Base-by-base conservation (phyloP, 2,797 vertebrate genomes). In the Coluber constrictor region DNA sequence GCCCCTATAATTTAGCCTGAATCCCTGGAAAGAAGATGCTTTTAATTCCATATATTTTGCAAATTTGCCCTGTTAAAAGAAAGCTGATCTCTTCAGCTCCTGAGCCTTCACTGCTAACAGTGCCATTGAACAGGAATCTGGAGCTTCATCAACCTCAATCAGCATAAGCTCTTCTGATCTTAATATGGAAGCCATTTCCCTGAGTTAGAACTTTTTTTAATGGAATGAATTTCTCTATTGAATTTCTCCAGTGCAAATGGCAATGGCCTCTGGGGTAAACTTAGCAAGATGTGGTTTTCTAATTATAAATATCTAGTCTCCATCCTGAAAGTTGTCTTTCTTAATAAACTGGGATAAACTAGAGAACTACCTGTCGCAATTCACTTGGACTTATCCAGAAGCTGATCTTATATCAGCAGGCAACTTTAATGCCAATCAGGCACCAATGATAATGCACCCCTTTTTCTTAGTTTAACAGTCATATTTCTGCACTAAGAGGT, bases 91-190 rank as follows among this genome's bases (percentile, higher is more conserved):
- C 94, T 94, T 94, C 87, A 63, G 91, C 87, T 23, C 56, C 56
- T 91, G 61, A 95, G 32, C 56, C 91, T 43, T 25, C 90, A 88
- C 66, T 87, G 57, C 5, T 15, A 79, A 86, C 23, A 83, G 90
- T 10, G 4, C 0, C 70, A 43, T 89, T 91, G 88, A 94, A 95
- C 93, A 92, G 90, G 90, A 91, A 94, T 88, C 94, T 96, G 0
- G 0, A 37, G 51, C 3, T 1, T 93, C 94, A 94, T 91, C 92
- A 93, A 54, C 29, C 51, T 93, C n/a, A 66, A 90, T 32, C 23
- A 94, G 79, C 61, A 94, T 93, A 95, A 25, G 92, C 43, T 60
- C 60, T 94, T 91, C 90, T 91, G 61, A 88, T 95, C 95, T 94
- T 93, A 95, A 93, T 92, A 93, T 93, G 90, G 91, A 60, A 13